phyloP scores from a whole-genome alignment of 2,797 vertebrate genomes.

The Acipenser oxyrinchus region DNA sequence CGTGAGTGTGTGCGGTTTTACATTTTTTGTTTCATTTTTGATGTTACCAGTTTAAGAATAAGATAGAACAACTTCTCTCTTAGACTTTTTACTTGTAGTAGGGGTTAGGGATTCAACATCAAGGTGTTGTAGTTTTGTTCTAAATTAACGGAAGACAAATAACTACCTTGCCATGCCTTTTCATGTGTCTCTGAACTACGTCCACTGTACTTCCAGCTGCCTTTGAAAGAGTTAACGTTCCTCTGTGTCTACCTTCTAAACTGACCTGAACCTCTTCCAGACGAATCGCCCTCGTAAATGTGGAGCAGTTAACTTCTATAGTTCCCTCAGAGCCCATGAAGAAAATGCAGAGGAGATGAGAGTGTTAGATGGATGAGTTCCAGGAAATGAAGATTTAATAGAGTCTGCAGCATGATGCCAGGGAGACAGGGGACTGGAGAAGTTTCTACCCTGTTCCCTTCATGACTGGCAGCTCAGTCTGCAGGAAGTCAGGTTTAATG shows the following conservation, averaged over 20 bases:
- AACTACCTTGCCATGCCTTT: too few species aligned
- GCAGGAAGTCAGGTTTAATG: constrained; percentile 16
- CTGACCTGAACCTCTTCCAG: constrained; percentile 1
- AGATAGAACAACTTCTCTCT: too few species aligned
- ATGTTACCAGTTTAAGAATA: too few species aligned
- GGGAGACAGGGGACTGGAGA: constrained; percentile 5
- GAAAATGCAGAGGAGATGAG: constrained; percentile 18
- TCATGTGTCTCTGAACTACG: too few species aligned
- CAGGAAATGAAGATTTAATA: constrained; percentile 23
- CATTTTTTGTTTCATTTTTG: too few species aligned
- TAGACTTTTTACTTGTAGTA: too few species aligned
- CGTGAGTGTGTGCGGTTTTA: too few species aligned
- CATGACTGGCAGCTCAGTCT: constrained; percentile 24
- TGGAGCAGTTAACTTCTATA: constrained; percentile 7
- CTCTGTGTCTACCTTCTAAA: neutral
- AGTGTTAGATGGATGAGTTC: constrained; percentile 23
- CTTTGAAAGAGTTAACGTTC: neutral
- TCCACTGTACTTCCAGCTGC: neutral
- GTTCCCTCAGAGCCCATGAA: constrained; percentile 22
- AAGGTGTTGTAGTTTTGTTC: too few species aligned
- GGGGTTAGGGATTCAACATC: too few species aligned
- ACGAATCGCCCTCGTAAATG: neutral
- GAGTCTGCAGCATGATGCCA: constrained; percentile 17
- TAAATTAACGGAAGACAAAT: too few species aligned
- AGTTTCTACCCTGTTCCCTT: constrained; percentile 11